Evolutionary conservation across 1,140 invertebrate species (phyloP).

Genomic region (Macrocentrus cingulum): DNA sequence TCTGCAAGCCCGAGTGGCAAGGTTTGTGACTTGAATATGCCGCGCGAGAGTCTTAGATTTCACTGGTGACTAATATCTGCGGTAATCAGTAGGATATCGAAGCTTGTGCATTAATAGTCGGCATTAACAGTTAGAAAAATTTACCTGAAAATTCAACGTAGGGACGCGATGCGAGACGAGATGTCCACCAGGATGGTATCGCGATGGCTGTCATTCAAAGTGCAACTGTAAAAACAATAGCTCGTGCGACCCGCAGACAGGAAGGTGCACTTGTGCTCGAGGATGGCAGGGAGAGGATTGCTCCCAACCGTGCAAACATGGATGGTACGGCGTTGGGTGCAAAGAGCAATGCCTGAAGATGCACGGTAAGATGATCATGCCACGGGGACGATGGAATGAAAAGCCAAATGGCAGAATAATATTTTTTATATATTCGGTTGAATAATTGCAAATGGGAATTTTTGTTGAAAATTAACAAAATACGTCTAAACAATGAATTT

Average conservation of each 20-base stretch:
- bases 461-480: no score
- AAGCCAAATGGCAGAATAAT: no score
- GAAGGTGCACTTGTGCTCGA: slow-evolving; percentile 79
- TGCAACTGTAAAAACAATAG: slow-evolving; percentile 86
- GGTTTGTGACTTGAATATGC: slow-evolving; percentile 58
- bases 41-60: background rate
- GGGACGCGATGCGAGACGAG: slow-evolving; percentile 74
- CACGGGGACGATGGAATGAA: no score
- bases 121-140: no score
- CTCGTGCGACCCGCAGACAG: slow-evolving; percentile 80
- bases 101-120: no score
- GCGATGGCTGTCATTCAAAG: slow-evolving; percentile 71
- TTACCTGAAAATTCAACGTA: slow-evolving; percentile 27
- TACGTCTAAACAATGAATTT: no score
- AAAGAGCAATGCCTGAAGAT: slow-evolving; percentile 75
- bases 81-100: background rate
- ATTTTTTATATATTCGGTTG: no score
- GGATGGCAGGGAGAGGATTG: slow-evolving; percentile 84
- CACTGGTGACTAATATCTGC: background rate
- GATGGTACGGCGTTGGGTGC: slow-evolving; percentile 81
- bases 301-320: slow-evolving; percentile 70
- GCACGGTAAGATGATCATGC: slow-evolving; percentile 58
- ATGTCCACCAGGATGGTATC: slow-evolving; percentile 79
- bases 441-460: no score
- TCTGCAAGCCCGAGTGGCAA: slow-evolving; percentile 78